These are phyloP conservation scores for Diplolepis rosae DNA, from an alignment of 2,888 invertebrate genomes.

Conservation along the genomic window DNA sequence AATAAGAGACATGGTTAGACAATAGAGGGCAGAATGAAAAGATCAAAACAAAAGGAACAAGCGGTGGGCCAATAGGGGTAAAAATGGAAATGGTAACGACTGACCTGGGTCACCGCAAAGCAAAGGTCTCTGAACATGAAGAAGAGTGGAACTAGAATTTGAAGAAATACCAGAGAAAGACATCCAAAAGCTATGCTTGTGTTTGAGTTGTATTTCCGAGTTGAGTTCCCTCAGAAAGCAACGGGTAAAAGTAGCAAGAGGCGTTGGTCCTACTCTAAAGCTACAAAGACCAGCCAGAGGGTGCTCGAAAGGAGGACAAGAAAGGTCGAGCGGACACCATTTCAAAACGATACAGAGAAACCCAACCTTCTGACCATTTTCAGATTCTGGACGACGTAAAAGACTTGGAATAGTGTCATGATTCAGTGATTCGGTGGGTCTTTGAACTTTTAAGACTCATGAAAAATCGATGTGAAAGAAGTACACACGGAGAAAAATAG, in stretches of 20 bases:
- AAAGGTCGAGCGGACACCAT: constrained; percentile 9
- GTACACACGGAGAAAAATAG: too few species aligned
- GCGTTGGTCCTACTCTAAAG: constrained; percentile 8
- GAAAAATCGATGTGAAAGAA: background rate
- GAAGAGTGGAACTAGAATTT: constrained; percentile 21
- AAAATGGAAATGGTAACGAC: constrained; percentile 36
- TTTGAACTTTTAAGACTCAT: background rate
- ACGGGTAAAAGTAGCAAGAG: background rate
- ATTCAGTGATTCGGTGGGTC: background rate
- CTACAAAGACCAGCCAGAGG: constrained; percentile 8
- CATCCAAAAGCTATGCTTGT: constrained; percentile 12
- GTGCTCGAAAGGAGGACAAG: constrained; percentile 10
- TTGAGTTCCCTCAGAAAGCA: constrained; percentile 3
- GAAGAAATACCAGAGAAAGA: constrained; percentile 15
- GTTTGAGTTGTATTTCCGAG: constrained; percentile 27
- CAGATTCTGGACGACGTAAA: background rate
- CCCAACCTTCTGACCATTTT: background rate
- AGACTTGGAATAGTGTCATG: background rate
- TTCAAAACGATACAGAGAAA: background rate
- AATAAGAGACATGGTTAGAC: background rate
- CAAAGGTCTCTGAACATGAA: constrained; percentile 7
- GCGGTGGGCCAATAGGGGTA: constrained; percentile 1
- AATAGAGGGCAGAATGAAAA: background rate
- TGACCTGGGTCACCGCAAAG: constrained; percentile 38
- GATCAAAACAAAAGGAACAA: background rate